Percentiles rank a stretch among this genome's conserved stretches.
phyloP scores from a whole-genome alignment of 1,140 invertebrate species.

The Anastrepha ludens region DNA sequence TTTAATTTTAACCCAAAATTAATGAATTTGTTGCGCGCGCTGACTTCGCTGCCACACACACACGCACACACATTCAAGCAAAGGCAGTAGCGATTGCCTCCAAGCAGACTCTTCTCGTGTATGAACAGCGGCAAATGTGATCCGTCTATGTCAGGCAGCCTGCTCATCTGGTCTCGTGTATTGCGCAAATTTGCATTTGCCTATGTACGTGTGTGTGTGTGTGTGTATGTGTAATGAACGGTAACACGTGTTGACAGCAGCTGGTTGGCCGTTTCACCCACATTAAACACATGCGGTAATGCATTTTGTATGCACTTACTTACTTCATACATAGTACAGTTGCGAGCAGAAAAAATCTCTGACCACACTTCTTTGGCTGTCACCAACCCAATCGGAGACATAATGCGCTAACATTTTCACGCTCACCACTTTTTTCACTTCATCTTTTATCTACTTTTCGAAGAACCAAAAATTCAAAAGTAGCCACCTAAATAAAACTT shows the following conservation, averaged over 20 bases:
- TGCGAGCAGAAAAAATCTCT: background rate
- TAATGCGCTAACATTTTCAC: too few species aligned
- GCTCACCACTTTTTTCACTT: too few species aligned
- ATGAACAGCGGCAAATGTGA: background rate
- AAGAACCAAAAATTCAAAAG: too few species aligned
- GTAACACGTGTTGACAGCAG: background rate
- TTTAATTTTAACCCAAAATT: conserved; percentile 52
- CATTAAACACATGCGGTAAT: conserved; percentile 17
- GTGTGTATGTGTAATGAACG: background rate
- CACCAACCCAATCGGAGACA: too few species aligned
- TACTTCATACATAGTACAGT: background rate
- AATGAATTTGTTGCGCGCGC: conserved; percentile 7
- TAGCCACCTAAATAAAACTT: too few species aligned
- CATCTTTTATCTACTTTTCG: too few species aligned
- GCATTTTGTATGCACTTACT: background rate
- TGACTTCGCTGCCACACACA: background rate
- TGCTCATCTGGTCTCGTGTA: background rate
- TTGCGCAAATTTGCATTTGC: background rate
- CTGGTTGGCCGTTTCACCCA: background rate
- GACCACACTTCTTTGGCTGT: too few species aligned
- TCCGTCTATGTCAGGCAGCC: background rate
- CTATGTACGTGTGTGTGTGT: too few species aligned
- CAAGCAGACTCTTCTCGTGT: too few species aligned
- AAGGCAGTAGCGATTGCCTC: background rate
- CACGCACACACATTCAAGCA: background rate